A percentile compares a stretch with the other conserved stretches of the same genome.
Evolutionary conservation across 2,888 invertebrate genomes (phyloP).

Genomic region (Pegoplata infirma): DNA sequence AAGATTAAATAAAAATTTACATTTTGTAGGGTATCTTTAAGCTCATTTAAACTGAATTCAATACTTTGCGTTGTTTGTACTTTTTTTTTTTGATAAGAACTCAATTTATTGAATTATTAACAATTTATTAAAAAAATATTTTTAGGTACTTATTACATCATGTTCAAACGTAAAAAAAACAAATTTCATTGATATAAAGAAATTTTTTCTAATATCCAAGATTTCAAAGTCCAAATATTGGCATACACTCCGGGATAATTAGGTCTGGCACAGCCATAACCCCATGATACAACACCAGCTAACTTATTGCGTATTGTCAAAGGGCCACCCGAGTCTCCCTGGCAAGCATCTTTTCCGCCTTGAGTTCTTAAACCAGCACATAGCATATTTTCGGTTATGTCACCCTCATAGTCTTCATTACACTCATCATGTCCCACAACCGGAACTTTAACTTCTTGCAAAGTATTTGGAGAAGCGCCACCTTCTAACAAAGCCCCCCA

Average conservation of each 20-base stretch:
- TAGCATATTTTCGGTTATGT: conserved; percentile 70
- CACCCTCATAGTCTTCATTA: conserved; percentile 64
- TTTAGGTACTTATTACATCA: background rate
- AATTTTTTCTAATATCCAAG: conserved; percentile 66
- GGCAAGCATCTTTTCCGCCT: conserved; percentile 61
- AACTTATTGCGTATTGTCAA: conserved; percentile 66
- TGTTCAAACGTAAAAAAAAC: background rate
- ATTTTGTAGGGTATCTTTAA: too few relatives aligned
- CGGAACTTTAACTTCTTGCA: conserved; percentile 69
- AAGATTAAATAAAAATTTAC: too few relatives aligned
- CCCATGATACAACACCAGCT: conserved; percentile 74
- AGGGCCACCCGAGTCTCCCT: conserved; percentile 74
- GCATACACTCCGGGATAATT: conserved; percentile 72
- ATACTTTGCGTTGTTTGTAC: too few relatives aligned
- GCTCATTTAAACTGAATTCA: too few relatives aligned
- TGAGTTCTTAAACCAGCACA: conserved; percentile 71
- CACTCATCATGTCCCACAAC: conserved; percentile 59
- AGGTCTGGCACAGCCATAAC: conserved; percentile 69
- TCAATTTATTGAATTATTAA: background rate
- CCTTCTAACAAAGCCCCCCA: conserved; percentile 70
- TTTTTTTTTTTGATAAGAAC: background rate
- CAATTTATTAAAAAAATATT: too few relatives aligned
- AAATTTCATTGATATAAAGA: background rate
- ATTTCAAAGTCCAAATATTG: conserved; percentile 63
- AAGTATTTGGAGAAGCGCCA: conserved; percentile 64